Base-by-base conservation (phyloP, 2,888 invertebrate species). In the Lasioglossum vierecki region DNA sequence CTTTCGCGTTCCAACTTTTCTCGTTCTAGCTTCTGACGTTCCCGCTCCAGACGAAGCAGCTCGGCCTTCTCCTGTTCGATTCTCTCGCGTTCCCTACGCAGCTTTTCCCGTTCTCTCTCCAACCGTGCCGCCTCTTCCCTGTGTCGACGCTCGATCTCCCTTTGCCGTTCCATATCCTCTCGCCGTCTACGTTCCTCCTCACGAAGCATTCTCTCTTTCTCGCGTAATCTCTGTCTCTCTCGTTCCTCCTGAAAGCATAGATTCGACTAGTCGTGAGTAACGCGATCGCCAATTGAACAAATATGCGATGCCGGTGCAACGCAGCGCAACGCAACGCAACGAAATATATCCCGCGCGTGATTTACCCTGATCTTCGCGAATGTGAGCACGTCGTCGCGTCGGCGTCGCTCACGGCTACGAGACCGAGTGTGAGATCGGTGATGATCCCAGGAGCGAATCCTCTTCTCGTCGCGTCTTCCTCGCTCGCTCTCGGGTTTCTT, bases 1-100 rank as follows among this genome's bases (percentile, higher is more conserved):
- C 98, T 96, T 93, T 98, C 98, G 90, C 97, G 95, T 92, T 97
- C 97, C 79, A 97, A 94, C 93, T 97, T 97, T 91, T 98, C 98
- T 26, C 97, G 94, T 92, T 97, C 97, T 77, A 96, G 91, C 74
- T 98, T 96, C 93, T 98, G 98, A 75, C 98, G 96, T 94, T 98
- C 98, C 26, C 98, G 96, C 94, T 98, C 98, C 88, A 98, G 94
- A 77, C 98, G 96, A 89, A 98, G 95, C 41, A 98, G 95, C 93
- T 99, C 98, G 26, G 97, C 97, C 95, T 98, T 98, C 93, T 98
- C 98, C 4, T 98, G 96, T 93, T 99, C 99, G 79, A 99, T 97
- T 90, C 97, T 97, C 92, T 98, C 98, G 39, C 98, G 96, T 95
- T 99, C 99, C 22, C 98, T 95, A 72, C 97, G 96, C 86, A 98